Conservation (phyloP, 2,888 invertebrate species). For the Boloria euphrosyne region DNA sequence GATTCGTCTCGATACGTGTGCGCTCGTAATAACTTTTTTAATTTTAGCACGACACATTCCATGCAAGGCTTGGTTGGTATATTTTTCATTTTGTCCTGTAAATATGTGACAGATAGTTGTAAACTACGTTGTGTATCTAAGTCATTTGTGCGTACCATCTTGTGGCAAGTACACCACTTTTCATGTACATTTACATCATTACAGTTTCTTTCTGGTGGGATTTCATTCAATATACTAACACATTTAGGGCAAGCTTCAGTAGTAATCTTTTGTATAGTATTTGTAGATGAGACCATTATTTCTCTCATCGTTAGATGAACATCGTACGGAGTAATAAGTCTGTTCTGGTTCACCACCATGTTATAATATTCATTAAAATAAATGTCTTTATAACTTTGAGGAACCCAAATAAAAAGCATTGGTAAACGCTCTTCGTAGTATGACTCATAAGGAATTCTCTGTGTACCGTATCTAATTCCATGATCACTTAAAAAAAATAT, state of each 20-base stretch:
- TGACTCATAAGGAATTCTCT: slow-evolving; percentile 85
- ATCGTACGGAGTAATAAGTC: slow-evolving; percentile 89
- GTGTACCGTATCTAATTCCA: slow-evolving; percentile 87
- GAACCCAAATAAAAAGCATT: slow-evolving; percentile 87
- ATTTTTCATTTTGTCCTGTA: slow-evolving; percentile 47
- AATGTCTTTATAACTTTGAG: slow-evolving; percentile 80
- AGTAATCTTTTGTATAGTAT: slow-evolving; percentile 44
- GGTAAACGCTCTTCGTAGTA: slow-evolving; percentile 90
- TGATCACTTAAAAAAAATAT: slow-evolving; percentile 89
- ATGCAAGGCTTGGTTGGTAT: slow-evolving; percentile 55
- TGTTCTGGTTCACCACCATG: slow-evolving; percentile 83
- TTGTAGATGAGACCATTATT: slow-evolving; percentile 77
- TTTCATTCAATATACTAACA: slow-evolving; percentile 82
- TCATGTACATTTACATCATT: slow-evolving; percentile 84
- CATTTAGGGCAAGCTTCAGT: slow-evolving; percentile 84
- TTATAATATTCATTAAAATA: slow-evolving; percentile 81
- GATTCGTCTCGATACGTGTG: slow-evolving; percentile 57
- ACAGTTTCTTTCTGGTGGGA: slow-evolving; percentile 84
- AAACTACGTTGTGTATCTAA: slow-evolving; percentile 66
- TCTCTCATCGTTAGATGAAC: slow-evolving; percentile 86
- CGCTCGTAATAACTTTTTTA: slow-evolving; percentile 73
- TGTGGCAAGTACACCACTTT: slow-evolving; percentile 89
- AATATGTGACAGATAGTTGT: slow-evolving; percentile 57
- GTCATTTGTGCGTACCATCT: slow-evolving; percentile 67
- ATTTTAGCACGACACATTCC: slow-evolving; percentile 74